A percentile compares a stretch with the other conserved stretches of the same genome.
Evolutionary conservation across 2,797 vertebrate genomes (phyloP).

Genomic region (Tamandua tetradactyla): DNA sequence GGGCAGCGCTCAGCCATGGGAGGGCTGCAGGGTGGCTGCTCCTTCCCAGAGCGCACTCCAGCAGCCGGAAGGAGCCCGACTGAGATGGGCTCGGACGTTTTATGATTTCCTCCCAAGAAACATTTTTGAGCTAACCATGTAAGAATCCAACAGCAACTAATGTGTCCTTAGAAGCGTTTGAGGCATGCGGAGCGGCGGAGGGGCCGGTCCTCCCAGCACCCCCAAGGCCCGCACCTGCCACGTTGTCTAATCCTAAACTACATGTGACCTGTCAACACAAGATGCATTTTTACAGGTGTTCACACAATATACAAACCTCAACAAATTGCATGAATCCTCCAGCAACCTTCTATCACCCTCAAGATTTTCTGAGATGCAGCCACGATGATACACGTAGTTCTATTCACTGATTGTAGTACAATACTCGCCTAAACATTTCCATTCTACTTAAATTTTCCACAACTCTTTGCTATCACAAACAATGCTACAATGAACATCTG

Average conservation of each 20-base stretch:
- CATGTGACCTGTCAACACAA: too few species aligned
- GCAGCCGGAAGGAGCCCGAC: not conserved
- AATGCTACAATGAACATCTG: not conserved
- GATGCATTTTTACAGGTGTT: not conserved
- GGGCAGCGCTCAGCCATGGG: too few species aligned
- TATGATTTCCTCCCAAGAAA: not conserved
- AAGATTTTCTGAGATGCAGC: not conserved
- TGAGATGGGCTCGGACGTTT: not conserved
- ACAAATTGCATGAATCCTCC: rapidly evolving
- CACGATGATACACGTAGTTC: not conserved
- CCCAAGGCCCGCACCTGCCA: too few species aligned
- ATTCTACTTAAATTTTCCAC: not conserved
- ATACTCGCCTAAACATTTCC: not conserved
- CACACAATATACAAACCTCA: not conserved
- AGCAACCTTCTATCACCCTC: not conserved
- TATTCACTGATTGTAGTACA: not conserved
- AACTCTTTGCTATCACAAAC: not conserved
- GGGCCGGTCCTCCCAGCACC: too few species aligned
- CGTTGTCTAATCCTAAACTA: too few species aligned
- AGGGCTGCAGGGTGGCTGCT: too few species aligned
- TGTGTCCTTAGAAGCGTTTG: not conserved
- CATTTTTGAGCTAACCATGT: not conserved
- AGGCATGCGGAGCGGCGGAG: too few species aligned
- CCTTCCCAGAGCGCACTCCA: too few species aligned
- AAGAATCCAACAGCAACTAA: not conserved